Percentiles rank a stretch among this genome's conserved stretches.
Evolutionary conservation across 2,888 invertebrate genomes (phyloP).

Genomic region (Agriotes lineatus): DNA sequence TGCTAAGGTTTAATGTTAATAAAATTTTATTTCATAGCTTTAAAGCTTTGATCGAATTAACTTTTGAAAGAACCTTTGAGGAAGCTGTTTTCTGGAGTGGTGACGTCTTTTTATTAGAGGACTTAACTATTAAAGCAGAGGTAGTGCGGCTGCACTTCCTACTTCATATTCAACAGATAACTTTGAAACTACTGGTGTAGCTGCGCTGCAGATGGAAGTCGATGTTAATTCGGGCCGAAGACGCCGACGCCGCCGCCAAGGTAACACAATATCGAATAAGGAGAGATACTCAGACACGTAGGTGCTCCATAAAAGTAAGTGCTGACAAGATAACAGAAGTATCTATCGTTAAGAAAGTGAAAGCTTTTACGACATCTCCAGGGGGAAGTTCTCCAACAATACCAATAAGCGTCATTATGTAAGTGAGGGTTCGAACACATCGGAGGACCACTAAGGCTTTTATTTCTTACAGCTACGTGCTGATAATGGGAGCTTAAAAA

Average conservation of each 20-base stretch:
- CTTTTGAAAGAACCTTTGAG: too few relatives aligned
- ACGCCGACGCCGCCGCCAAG: neutral
- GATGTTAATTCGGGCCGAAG: conserved; percentile 16
- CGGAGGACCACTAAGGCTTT: conserved; percentile 53
- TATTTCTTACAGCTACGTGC: conserved; percentile 50
- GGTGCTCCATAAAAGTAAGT: conserved; percentile 53
- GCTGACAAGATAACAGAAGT: conserved; percentile 53
- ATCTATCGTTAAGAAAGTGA: conserved; percentile 52
- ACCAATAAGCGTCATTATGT: conserved; percentile 57
- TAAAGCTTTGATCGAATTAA: too few relatives aligned
- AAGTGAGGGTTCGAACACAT: conserved; percentile 53
- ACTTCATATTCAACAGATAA: conserved; percentile 19
- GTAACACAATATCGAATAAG: conserved; percentile 27
- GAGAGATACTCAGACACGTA: conserved; percentile 42
- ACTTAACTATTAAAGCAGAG: neutral
- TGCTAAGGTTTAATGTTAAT: too few relatives aligned
- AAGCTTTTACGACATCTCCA: conserved; percentile 53
- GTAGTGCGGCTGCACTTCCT: neutral
- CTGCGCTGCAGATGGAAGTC: conserved; percentile 5
- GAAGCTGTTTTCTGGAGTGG: too few relatives aligned
- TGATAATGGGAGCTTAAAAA: conserved; percentile 46
- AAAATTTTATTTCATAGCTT: too few relatives aligned
- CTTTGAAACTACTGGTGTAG: conserved; percentile 14
- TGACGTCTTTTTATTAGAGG: too few relatives aligned
- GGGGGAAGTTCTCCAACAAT: conserved; percentile 50